Evolutionary conservation across 2,888 invertebrate species (phyloP).

Genomic region (Lepidochitona cinerea): DNA sequence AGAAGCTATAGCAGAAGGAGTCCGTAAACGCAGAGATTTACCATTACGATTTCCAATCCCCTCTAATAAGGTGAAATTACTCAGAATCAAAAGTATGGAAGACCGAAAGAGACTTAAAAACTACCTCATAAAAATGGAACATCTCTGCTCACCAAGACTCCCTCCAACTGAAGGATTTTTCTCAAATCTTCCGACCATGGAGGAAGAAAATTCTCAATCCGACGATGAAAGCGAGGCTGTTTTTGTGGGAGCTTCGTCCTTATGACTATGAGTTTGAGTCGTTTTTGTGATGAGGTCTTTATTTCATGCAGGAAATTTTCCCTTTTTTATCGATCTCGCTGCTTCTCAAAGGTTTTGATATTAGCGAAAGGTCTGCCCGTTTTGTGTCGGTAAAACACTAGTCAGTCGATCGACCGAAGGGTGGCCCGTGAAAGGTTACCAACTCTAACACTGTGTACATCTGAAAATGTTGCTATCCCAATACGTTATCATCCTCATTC

Average conservation of each 20-base stretch:
- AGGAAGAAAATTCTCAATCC: background rate
- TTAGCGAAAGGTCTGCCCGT: too few species aligned
- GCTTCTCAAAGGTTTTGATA: too few species aligned
- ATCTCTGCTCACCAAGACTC: background rate
- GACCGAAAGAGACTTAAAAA: conserved; percentile 34
- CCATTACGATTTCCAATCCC: conserved; percentile 42
- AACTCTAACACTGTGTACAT: too few species aligned
- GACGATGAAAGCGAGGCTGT: background rate
- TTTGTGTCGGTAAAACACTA: too few species aligned
- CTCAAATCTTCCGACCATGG: background rate
- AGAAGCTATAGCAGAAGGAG: conserved; percentile 54
- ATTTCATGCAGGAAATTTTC: too few species aligned
- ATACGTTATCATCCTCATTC: too few species aligned
- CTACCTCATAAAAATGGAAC: background rate
- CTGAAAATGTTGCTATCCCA: too few species aligned
- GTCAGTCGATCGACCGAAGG: too few species aligned
- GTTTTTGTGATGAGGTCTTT: too few species aligned
- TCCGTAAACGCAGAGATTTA: conserved; percentile 44
- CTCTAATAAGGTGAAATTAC: conserved; percentile 41
- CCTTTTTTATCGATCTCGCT: too few species aligned
- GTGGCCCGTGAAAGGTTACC: too few species aligned
- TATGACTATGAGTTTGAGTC: too few species aligned
- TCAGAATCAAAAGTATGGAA: conserved; percentile 44
- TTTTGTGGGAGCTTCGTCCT: background rate
- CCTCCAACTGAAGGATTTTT: background rate